These are phyloP conservation scores for Pelodytes ibericus DNA, from an alignment of 2,797 vertebrate genomes.

Conservation along the genomic window DNA sequence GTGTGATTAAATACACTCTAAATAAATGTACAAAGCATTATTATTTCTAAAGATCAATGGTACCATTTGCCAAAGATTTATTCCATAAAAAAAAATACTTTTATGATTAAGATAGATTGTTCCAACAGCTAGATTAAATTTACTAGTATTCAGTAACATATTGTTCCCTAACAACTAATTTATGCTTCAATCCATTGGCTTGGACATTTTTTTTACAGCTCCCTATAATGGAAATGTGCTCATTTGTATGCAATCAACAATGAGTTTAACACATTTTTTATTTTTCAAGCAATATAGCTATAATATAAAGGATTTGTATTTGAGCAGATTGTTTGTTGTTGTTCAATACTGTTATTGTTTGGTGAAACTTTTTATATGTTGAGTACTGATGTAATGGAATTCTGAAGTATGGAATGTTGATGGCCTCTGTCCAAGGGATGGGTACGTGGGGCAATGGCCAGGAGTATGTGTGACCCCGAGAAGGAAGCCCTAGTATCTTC, in stretches of 20 bases:
- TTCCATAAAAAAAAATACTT: conserved; percentile 48
- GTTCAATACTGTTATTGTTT: too few relatives aligned
- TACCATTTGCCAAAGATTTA: conserved; percentile 47
- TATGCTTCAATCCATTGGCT: conserved; percentile 17
- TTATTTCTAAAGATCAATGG: conserved; percentile 51
- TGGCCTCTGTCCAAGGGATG: too few relatives aligned
- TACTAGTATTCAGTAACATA: conserved; percentile 26
- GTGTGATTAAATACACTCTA: conserved; percentile 45
- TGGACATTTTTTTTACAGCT: conserved; percentile 3
- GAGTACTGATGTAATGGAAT: too few relatives aligned
- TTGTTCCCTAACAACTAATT: conserved; percentile 42
- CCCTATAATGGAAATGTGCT: conserved; percentile 14
- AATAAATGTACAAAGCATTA: conserved; percentile 48
- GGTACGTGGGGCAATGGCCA: too few relatives aligned
- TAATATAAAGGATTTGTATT: conserved; percentile 2
- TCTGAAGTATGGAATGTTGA: too few relatives aligned
- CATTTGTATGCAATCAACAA: conserved; percentile 20
- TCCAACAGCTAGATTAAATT: conserved; percentile 35
- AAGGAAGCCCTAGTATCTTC: too few relatives aligned
- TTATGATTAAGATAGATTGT: conserved; percentile 51
- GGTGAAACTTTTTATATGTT: too few relatives aligned
- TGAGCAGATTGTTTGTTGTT: too few relatives aligned
- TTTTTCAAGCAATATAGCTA: conserved; percentile 1
- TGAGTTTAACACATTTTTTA: background rate
- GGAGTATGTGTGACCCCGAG: too few relatives aligned